Evolutionary conservation across 2,888 invertebrate genomes (phyloP).

Genomic region (Nesidiocoris tenuis): DNA sequence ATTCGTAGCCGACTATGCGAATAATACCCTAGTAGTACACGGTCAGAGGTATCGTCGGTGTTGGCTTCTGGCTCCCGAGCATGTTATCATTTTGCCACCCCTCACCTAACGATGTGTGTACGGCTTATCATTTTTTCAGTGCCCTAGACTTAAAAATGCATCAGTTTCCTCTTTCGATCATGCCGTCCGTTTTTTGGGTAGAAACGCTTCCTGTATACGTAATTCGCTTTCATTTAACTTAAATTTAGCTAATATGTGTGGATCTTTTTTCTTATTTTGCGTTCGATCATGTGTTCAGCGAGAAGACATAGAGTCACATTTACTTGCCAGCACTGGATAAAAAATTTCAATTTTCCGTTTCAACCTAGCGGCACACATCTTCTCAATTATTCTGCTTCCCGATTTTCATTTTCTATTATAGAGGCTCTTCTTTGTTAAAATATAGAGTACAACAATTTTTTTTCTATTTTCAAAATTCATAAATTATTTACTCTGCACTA

Average conservation of each 20-base stretch:
- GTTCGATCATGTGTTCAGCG: neutral
- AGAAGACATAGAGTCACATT: constrained; percentile 41
- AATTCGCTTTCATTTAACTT: neutral
- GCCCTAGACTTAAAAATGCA: neutral
- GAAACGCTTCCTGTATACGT: neutral
- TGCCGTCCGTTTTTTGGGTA: neutral
- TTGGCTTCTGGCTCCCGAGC: constrained; percentile 23
- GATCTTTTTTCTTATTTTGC: neutral
- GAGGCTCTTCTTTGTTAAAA: too few relatives aligned
- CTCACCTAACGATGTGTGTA: constrained; percentile 9
- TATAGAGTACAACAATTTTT: too few relatives aligned
- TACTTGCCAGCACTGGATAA: constrained; percentile 32
- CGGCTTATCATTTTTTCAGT: neutral
- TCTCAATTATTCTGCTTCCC: constrained; percentile 3
- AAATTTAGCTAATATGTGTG: neutral
- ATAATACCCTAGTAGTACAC: too few relatives aligned
- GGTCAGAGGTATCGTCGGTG: too few relatives aligned
- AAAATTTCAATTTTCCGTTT: constrained; percentile 9
- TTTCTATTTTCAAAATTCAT: neutral
- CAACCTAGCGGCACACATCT: constrained; percentile 46
- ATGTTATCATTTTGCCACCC: constrained; percentile 6
- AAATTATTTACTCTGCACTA: constrained; percentile 5
- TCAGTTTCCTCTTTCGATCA: neutral
- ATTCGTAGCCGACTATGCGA: too few relatives aligned
- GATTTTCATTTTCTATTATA: neutral